Percentiles rank a stretch among this genome's conserved stretches.
These are phyloP conservation scores for Serranus cabrilla DNA, from an alignment of 2,797 vertebrate genomes.

Conservation along the genomic window DNA sequence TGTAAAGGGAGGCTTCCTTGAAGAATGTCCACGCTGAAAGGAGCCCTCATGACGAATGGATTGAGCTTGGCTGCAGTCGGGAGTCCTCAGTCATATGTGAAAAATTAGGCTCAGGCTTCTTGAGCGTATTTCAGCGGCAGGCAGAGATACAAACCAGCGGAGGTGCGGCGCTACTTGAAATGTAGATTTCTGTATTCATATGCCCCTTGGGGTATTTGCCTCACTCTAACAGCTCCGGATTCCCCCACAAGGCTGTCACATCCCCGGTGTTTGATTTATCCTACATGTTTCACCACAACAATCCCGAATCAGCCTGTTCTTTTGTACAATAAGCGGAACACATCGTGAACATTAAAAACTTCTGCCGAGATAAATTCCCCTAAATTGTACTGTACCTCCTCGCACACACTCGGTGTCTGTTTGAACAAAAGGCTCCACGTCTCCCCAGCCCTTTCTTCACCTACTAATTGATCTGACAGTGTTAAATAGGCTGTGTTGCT, in stretches of 20 bases:
- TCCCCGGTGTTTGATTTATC: slow-evolving; percentile 60
- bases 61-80: slow-evolving; percentile 27
- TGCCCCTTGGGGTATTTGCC: slow-evolving; percentile 54
- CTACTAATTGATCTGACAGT: slow-evolving; percentile 74
- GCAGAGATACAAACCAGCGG: slow-evolving; percentile 14
- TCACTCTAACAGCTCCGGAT: slow-evolving; percentile 41
- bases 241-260: slow-evolving; percentile 54
- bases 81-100: slow-evolving; percentile 46
- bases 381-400: slow-evolving; percentile 34
- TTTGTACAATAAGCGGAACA: slow-evolving; percentile 40
- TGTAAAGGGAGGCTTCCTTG: slow-evolving; percentile 42
- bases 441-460: slow-evolving; percentile 58
- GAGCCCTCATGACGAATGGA: slow-evolving; percentile 47
- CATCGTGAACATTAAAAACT: slow-evolving; percentile 38
- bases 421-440: slow-evolving; percentile 51
- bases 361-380: slow-evolving; percentile 45
- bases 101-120: slow-evolving; percentile 37
- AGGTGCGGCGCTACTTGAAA: slow-evolving; percentile 55
- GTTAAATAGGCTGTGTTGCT: slow-evolving; percentile 66
- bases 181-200: slow-evolving; percentile 66
- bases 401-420: neutral
- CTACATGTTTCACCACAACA: slow-evolving; percentile 45
- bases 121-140: slow-evolving; percentile 16
- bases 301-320: slow-evolving; percentile 34
- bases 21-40: slow-evolving; percentile 34